Percentiles rank a stretch among this genome's conserved stretches.
These are phyloP conservation scores for Chrysolina haemoptera DNA, from an alignment of 2,888 invertebrate species.

Conservation along the genomic window DNA sequence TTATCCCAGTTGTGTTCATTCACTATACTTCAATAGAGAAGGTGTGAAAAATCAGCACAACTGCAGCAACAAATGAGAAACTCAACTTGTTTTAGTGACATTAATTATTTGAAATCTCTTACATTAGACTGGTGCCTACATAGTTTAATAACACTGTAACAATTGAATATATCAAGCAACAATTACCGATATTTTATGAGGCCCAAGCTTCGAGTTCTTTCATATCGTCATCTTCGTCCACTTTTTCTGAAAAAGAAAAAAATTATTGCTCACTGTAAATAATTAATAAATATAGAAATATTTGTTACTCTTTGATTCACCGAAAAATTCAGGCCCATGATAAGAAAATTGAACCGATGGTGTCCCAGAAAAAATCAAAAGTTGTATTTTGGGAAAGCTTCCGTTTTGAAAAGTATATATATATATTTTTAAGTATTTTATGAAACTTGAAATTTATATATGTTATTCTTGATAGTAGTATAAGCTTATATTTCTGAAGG, in stretches of 20 bases:
- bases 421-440: too few species aligned
- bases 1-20: constrained; percentile 4
- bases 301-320: too few species aligned
- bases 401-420: too few species aligned
- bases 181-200: constrained; percentile 71
- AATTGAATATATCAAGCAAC: constrained; percentile 1
- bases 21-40: neutral
- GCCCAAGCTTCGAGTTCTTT: constrained; percentile 85
- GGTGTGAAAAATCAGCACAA: constrained; percentile 13
- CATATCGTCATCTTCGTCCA: constrained; percentile 82
- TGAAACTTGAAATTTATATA: too few species aligned
- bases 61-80: constrained; percentile 12
- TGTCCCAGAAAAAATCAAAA: too few species aligned
- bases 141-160: constrained; percentile 23
- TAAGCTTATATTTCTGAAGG: too few species aligned
- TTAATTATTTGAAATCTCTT: constrained; percentile 24
- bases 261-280: neutral
- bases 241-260: constrained; percentile 71
- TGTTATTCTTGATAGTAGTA: too few species aligned
- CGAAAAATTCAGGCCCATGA: too few species aligned
- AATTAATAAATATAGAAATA: too few species aligned
- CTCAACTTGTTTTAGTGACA: constrained; percentile 18
- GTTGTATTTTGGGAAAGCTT: too few species aligned
- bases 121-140: constrained; percentile 25
- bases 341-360: too few species aligned